Percentiles rank a stretch among this genome's conserved stretches.
Conservation (phyloP, 2,797 vertebrate species). For the Perodicticus potto region DNA sequence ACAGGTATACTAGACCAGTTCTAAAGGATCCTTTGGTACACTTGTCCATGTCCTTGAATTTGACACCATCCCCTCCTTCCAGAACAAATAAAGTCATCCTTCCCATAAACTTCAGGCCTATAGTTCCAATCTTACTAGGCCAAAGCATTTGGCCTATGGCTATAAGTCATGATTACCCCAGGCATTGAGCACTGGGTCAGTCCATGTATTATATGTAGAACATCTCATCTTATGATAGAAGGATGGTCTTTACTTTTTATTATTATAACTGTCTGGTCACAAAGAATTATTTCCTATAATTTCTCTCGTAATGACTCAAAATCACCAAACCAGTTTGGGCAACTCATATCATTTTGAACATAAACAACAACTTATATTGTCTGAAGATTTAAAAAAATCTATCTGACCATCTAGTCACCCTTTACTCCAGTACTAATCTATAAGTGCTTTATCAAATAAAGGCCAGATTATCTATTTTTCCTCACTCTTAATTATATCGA, state of each 20-base stretch:
- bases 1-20: background rate
- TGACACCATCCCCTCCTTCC: background rate
- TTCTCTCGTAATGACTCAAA: slow-evolving; percentile 14
- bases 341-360: background rate
- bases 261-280: background rate
- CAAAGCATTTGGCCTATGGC: background rate
- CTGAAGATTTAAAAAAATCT: slow-evolving; percentile 2
- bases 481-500: background rate
- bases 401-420: background rate
- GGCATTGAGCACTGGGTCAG: background rate
- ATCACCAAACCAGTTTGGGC: background rate
- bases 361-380: slow-evolving; percentile 5
- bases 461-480: background rate
- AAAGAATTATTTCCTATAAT: background rate
- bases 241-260: background rate
- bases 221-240: background rate
- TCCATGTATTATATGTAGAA: background rate
- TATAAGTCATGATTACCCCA: background rate
- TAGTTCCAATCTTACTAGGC: background rate
- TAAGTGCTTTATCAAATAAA: slow-evolving; percentile 12
- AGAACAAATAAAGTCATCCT: background rate
- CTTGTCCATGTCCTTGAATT: background rate
- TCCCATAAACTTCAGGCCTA: background rate
- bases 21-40: background rate
- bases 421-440: background rate